Evolutionary conservation across 1,140 invertebrate species (phyloP).

Genomic region (Drosophila sproati): DNA sequence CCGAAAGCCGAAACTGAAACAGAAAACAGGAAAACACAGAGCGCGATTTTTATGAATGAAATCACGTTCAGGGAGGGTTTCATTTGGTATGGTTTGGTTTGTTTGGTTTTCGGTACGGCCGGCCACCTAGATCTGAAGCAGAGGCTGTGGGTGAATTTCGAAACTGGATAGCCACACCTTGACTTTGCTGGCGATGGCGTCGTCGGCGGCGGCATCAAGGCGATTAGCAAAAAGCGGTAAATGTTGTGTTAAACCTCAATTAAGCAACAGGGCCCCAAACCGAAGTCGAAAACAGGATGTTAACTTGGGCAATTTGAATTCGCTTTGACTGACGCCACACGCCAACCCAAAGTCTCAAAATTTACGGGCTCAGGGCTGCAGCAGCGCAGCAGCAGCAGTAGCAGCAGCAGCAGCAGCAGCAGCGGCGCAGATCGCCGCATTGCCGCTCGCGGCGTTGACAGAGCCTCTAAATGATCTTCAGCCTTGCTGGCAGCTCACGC

Average conservation of each 20-base stretch:
- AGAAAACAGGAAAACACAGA: slow-evolving; percentile 11
- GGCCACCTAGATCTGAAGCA: slow-evolving; percentile 20
- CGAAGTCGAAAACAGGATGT: slow-evolving; percentile 57
- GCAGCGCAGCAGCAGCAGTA: not conserved
- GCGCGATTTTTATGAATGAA: slow-evolving; percentile 71
- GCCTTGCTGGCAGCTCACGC: slow-evolving; percentile 11
- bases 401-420: not conserved
- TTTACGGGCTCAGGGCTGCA: slow-evolving; percentile 53
- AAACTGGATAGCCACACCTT: slow-evolving; percentile 25
- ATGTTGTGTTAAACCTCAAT: slow-evolving; percentile 81
- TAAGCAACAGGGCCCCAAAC: slow-evolving; percentile 55
- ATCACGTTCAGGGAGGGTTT: slow-evolving; percentile 34
- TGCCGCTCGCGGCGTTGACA: slow-evolving; percentile 42
- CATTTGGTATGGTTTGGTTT: too few relatives aligned
- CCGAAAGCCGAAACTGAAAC: slow-evolving; percentile 6
- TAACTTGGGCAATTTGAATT: slow-evolving; percentile 65
- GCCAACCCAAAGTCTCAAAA: slow-evolving; percentile 56
- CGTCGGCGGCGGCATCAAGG: slow-evolving; percentile 64
- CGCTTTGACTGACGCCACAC: slow-evolving; percentile 79
- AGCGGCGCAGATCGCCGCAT: slow-evolving; percentile 1
- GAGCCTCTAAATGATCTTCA: slow-evolving; percentile 46
- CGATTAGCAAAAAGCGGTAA: slow-evolving; percentile 81
- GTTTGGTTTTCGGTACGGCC: not conserved
- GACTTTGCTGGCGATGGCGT: slow-evolving; percentile 5
- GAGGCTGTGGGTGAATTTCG: slow-evolving; percentile 10